phyloP scores from a whole-genome alignment of 2,888 invertebrate species.

The Malachius bipustulatus region DNA sequence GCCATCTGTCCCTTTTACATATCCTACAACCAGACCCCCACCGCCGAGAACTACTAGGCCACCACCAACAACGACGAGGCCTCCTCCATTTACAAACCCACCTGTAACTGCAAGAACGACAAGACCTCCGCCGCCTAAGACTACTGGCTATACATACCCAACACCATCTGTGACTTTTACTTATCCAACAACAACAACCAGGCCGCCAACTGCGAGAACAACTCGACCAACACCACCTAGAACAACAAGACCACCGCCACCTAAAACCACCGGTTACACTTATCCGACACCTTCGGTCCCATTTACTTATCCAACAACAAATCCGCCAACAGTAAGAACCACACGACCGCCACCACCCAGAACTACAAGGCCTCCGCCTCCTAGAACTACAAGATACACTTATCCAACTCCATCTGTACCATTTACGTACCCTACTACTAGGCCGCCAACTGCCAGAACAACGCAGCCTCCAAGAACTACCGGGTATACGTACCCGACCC shows the following conservation, averaged over 20 bases:
- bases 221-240: background rate
- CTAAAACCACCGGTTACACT: background rate
- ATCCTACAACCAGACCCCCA: constrained; percentile 3
- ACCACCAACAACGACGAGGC: constrained; percentile 3
- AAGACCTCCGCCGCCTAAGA: background rate
- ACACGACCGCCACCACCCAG: background rate
- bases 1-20: background rate
- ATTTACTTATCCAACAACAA: no score
- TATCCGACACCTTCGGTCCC: background rate
- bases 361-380: constrained; percentile 3
- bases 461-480: background rate
- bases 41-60: constrained; percentile 4
- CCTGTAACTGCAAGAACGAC: background rate
- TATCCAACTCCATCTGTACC: no score
- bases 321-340: constrained; percentile 6
- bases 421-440: no score
- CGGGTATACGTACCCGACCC: no score
- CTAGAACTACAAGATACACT: no score
- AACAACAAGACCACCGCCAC: background rate
- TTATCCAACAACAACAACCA: no score
- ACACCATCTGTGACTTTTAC: background rate
- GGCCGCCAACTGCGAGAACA: background rate
- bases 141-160: background rate
- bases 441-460: background rate
- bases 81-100: constrained; percentile 1